Evolutionary conservation across 1,140 invertebrate species (phyloP), one percentile per base, ranked within the genome.

Genomic region (Drosophila ananassae): DNA sequence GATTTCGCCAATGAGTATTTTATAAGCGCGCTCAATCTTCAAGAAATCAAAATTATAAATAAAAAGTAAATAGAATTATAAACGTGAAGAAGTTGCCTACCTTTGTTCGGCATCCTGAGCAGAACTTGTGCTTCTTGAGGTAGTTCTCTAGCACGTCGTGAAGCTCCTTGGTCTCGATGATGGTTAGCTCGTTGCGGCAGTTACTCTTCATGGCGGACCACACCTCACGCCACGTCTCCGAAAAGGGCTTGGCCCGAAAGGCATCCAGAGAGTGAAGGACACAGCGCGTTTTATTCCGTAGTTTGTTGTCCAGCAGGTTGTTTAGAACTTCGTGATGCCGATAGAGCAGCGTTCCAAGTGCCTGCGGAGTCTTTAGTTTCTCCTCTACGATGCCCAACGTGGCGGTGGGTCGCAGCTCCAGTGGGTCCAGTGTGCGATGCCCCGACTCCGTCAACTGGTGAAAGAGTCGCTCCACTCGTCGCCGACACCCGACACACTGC

Each of bases 91-190:
- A 17, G 17, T 17, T 0, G 17, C 17, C 17, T 58, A 98, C 97
- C 93, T 98, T 98, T 63, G 97, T 97, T 62, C 97, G 96, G 90
- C 97, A 98, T 91, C 98, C 97, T 1, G 95, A 94, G 91, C 97
- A 98, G 93, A 98, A 98, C 84, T 97, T 95, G 92, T 98, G 97
- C 93, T 98, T 98, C 60, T 95, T 94, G 37, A 98, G 93, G 93
- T 98, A 98, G 64, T 95, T 96, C 79, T 98, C 97, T 3, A 98
- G 93, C 9, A 97, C 98, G 60, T 95, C 94, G 75, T 97, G 94
- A 57, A 98, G 92, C 62, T 95, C 95, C 83, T 96, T 95, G 59
- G 95, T 95, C 91, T 98, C 96, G 59, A 98, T 96, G 12, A 97
- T 94, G 37, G 97, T 95, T 50, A 98, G 95, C 92, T 98, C 96